Evolutionary conservation across 1,140 invertebrate species (phyloP).

Genomic region (Pseudoatta argentina): DNA sequence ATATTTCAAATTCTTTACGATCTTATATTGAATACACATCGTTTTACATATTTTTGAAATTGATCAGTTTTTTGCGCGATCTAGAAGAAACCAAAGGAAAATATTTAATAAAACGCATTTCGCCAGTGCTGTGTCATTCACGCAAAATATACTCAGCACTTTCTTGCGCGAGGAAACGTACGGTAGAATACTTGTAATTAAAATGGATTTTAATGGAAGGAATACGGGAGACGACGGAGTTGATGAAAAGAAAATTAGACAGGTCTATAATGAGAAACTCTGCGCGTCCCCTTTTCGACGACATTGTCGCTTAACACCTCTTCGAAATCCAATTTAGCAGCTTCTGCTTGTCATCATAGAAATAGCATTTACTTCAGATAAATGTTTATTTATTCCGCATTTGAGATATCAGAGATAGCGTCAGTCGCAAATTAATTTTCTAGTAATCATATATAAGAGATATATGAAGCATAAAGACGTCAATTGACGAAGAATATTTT

Average conservation of each 20-base stretch:
- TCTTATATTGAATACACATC: background rate
- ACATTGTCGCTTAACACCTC: slow-evolving; percentile 19
- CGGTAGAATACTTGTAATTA: slow-evolving; percentile 46
- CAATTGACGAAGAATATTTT: slow-evolving; percentile 13
- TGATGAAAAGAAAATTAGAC: slow-evolving; percentile 49
- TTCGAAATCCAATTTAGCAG: slow-evolving; percentile 26
- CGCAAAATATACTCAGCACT: slow-evolving; percentile 9
- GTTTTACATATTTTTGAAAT: background rate
- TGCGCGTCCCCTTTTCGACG: background rate
- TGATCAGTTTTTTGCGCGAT: background rate
- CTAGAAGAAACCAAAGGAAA: background rate
- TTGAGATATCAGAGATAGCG: background rate
- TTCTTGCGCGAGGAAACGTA: slow-evolving; percentile 7
- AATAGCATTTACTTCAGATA: slow-evolving; percentile 11
- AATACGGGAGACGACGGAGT: slow-evolving; percentile 24
- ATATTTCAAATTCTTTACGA: background rate
- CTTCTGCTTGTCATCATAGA: slow-evolving; percentile 11
- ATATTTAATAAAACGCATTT: slow-evolving; percentile 31
- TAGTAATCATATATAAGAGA: background rate
- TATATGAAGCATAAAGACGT: background rate
- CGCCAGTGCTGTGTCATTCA: background rate
- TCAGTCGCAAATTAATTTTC: slow-evolving; percentile 36
- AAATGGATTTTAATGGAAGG: slow-evolving; percentile 43
- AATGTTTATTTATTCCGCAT: slow-evolving; percentile 29
- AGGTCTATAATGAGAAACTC: slow-evolving; percentile 35